Evolutionary conservation across 2,113 vertebrate genomes (phyloP), one percentile per base, ranked within the genome.

Genomic region (Mohoua ochrocephala): DNA sequence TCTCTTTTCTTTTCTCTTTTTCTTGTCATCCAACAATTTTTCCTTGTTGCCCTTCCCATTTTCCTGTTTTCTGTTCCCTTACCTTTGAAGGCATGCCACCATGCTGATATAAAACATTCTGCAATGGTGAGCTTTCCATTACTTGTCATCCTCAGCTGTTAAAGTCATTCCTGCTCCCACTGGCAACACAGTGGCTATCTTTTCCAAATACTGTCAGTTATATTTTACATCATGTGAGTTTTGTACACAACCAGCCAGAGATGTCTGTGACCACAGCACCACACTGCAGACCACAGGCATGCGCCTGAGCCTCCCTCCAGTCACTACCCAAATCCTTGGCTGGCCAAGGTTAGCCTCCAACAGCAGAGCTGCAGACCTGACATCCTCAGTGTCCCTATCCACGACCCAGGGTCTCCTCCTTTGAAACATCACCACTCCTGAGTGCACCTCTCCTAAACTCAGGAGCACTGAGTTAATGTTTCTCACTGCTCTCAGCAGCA

Each of bases 311-410:
- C 50, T 65, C 50, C 44, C 10, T 65, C 24, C 39, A 68, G 1
- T 6, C 1, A 0, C n/a, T 47, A 0, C 45, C 53, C 47, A 53
- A 39, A n/a, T 15, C 61, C 44, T 63, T 2, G 6, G 60, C 54
- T 27, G 8, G 19, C 41, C 73, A 39, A 39, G 7, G 33, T 31
- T 23, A 30, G 11, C 41, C 23, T 31, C 10, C 42, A 93, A 21
- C 14, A 57, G 20, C 63, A 67, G 28, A 70, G 21, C 28, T 61
- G 56, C 24, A 64, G 6, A 64, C 4, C 11, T 69, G 28, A 14
- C 28, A 24, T 69, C 26, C 20, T 50, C 33, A 8, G 2, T 35
- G 28, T 28, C 33, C 52, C 47, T 59, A 9, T 15, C 30, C 31
- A 42, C 13, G 3, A n/a, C 5, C 23, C n/a, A 41, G 22, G 17